These are phyloP conservation scores for Halocaridina rubra DNA, from an alignment of 2,888 invertebrate species.

Conservation along the genomic window DNA sequence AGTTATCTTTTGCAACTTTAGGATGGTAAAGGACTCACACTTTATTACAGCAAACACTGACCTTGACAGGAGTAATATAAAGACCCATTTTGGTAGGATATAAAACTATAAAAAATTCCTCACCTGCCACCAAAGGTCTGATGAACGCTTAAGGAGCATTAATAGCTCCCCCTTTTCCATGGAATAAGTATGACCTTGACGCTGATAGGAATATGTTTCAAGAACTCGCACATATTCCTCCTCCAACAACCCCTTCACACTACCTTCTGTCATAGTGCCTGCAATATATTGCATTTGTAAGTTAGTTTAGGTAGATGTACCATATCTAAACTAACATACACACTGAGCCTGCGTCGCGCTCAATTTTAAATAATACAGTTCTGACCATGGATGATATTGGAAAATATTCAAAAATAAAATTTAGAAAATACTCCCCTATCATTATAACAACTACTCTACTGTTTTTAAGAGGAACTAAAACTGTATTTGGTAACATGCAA, in stretches of 20 bases:
- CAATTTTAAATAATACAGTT: too few species aligned
- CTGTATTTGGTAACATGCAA: too few species aligned
- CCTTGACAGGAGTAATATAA: neutral
- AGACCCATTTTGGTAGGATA: neutral
- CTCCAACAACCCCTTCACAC: neutral
- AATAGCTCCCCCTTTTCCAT: slow-evolving; percentile 52
- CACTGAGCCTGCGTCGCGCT: too few species aligned
- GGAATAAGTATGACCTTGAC: neutral
- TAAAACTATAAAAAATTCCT: neutral
- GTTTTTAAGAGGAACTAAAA: too few species aligned
- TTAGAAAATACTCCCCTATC: too few species aligned
- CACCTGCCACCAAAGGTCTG: slow-evolving; percentile 61
- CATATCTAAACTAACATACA: too few species aligned
- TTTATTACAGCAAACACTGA: neutral
- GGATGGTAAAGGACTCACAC: neutral
- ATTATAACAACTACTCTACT: too few species aligned
- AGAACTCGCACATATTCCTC: slow-evolving; percentile 48
- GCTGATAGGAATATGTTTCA: slow-evolving; percentile 27
- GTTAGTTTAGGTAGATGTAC: too few species aligned
- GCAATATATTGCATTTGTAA: too few species aligned
- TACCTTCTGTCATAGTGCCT: slow-evolving; percentile 48
- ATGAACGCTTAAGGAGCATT: slow-evolving; percentile 37
- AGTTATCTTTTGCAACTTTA: too few species aligned
- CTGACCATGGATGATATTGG: too few species aligned
- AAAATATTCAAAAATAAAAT: too few species aligned